Conservation (phyloP, 2,888 invertebrate genomes). For the Ypsolopha sequella region DNA sequence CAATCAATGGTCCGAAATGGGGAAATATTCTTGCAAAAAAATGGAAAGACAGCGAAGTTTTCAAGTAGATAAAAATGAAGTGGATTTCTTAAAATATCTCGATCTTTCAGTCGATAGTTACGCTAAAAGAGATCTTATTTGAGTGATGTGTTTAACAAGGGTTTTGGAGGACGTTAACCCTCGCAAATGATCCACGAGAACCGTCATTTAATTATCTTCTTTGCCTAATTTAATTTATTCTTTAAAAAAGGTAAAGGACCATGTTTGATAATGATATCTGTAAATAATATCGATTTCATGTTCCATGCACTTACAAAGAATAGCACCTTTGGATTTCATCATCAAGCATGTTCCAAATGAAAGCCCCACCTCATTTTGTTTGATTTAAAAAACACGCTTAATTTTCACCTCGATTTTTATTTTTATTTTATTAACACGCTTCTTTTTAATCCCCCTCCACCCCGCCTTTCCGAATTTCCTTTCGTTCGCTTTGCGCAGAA, state of each 20-base stretch:
- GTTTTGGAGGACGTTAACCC: slow-evolving; percentile 40
- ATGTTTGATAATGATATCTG: slow-evolving; percentile 48
- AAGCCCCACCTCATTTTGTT: slow-evolving; percentile 11
- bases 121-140: not conserved
- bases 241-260: slow-evolving; percentile 28
- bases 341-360: slow-evolving; percentile 35
- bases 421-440: slow-evolving; percentile 71
- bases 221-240: slow-evolving; percentile 13
- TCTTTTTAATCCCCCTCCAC: slow-evolving; percentile 64
- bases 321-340: slow-evolving; percentile 14
- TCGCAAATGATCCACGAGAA: slow-evolving; percentile 4
- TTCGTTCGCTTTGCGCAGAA: slow-evolving; percentile 54
- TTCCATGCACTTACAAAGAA: too few species aligned
- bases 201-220: not conserved
- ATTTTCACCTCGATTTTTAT: slow-evolving; percentile 38
- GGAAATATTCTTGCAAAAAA: too few species aligned
- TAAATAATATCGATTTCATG: slow-evolving; percentile 18
- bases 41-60: too few species aligned
- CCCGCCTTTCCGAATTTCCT: slow-evolving; percentile 49
- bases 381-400: slow-evolving; percentile 25
- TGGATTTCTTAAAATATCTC: too few species aligned
- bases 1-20: too few species aligned
- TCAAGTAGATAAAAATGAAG: too few species aligned
- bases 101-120: too few species aligned
- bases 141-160: slow-evolving; percentile 15